Base-by-base conservation (phyloP, 2,113 vertebrate species). In the Ceyx margarethae region DNA sequence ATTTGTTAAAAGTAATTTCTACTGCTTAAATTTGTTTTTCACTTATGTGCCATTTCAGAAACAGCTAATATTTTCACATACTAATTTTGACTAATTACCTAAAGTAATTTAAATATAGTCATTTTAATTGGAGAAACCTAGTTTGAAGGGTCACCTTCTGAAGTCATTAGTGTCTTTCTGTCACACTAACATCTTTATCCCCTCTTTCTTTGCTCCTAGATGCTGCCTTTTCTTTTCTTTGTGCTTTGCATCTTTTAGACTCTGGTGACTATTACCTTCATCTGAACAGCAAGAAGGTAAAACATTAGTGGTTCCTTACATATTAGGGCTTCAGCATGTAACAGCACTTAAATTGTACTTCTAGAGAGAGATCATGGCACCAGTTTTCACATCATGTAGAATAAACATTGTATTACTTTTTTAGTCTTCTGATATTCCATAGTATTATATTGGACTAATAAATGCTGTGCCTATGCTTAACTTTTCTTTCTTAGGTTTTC, bases 181-280 rank as follows among this genome's bases (percentile, higher is more conserved):
- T 87, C 72, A 42, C 57, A 85, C 94, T 97, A 97, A 97, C 87
- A 91, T 86, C 93, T 85, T 94, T 97, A 62, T 95, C 69, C 79
- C 64, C 37, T 95, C 83, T 96, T 94, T 95, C 93, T 97, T 97
- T 97, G 71, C 91, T 96, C 97, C 96, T 98, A 98, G 98, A 96
- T 93, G 94, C 86, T 90, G 93, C 94, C 93, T 97, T 97, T 96
- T 97, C 87, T 98, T 92, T 97, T 95, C 68, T 96, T 91, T 97
- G 87, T 95, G 79, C 93, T 97, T 98, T 97, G 61, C 78, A 81
- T 81, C 93, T 97, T 96, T 97, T 97, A 98, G 87, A 92, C 81
- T 97, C 81, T 98, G 95, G 45, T 97, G 81, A 97, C 80, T 97
- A 10, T 97, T 95, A 93, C 91, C 69, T 97, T 95, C 95, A 90